A percentile compares a stretch with the other conserved stretches of the same genome.
phyloP scores from a whole-genome alignment of 2,113 vertebrate species.

The Tylochromis polylepis region DNA sequence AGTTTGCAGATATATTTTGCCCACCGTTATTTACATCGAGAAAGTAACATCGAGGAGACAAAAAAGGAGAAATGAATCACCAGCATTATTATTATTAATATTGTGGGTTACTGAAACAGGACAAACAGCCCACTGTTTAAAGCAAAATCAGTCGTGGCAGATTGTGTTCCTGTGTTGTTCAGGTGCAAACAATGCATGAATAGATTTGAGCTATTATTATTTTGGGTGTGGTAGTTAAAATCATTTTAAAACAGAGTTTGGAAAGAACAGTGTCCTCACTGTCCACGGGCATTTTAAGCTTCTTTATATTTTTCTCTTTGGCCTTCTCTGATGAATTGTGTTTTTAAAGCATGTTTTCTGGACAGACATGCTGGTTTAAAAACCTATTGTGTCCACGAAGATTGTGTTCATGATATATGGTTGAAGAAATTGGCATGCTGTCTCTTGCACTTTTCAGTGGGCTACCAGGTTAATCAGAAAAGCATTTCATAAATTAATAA shows the following conservation, averaged over 20 bases:
- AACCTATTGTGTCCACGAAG: not conserved
- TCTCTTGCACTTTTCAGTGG: conserved; percentile 7
- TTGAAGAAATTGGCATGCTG: conserved; percentile 27
- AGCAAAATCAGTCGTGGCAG: not conserved
- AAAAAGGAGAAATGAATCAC: not conserved
- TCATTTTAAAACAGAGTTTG: not conserved
- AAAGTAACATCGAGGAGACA: not conserved
- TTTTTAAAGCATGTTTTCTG: not conserved
- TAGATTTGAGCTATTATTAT: not conserved
- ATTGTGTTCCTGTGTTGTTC: not conserved
- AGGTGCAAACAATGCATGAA: not conserved
- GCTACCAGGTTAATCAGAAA: conserved; percentile 37
- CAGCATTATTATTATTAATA: not conserved
- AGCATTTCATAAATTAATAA: conserved; percentile 38
- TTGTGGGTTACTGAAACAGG: not conserved
- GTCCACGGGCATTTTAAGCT: not conserved
- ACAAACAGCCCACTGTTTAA: not conserved
- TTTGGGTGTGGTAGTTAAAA: not conserved
- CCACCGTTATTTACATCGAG: not conserved
- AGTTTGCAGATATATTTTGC: not conserved
- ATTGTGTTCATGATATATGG: not conserved
- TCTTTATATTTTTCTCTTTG: not conserved
- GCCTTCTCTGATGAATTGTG: not conserved
- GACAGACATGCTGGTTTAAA: not conserved
- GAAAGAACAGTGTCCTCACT: not conserved